Evolutionary conservation across 2,888 invertebrate genomes (phyloP), one percentile per base, ranked within the genome.

Genomic region (Clostera curtula): DNA sequence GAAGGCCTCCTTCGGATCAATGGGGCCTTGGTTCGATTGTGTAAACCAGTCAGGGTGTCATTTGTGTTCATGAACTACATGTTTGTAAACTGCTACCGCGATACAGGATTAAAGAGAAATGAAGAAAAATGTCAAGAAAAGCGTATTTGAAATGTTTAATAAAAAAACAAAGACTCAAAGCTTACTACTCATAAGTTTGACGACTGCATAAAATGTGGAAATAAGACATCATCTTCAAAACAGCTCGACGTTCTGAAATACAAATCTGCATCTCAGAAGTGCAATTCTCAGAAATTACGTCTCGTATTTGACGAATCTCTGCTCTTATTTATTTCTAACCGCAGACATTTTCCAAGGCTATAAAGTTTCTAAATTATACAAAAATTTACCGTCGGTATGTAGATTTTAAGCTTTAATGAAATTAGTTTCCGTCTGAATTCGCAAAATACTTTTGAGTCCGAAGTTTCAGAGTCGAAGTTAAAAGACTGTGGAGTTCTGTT

Each of bases 201-300:
- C n/a, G n/a, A n/a, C n/a, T n/a, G n/a, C n/a, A n/a, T n/a, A n/a
- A n/a, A n/a, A n/a, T n/a, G n/a, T n/a, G n/a, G n/a, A n/a, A n/a
- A n/a, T n/a, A n/a, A n/a, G n/a, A n/a, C n/a, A n/a, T n/a, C n/a
- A n/a, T n/a, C n/a, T n/a, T 35, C 7, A 27, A 29, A 25, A 31
- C 12, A 28, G 24, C 17, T 40, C 31, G 39, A 29, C 36, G 20
- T 33, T 42, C 29, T 40, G 34, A 45, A 34, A 33, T 12, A 29
- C 19, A 9, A 35, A 60, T 63, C 60, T 57, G 43, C 56, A 57
- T 56, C 32, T 49, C 43, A 37, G 49, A 42, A 38, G 12, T 40
- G 36, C 49, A 46, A 56, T 55, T 52, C 38, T 34, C 29, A 38
- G 42, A 31, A 43, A 51, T 46, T 27, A 36, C 41, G 24, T 54